A percentile compares a stretch with the other conserved stretches of the same genome.
These are phyloP conservation scores for Clepsis dumicolana DNA, from an alignment of 2,888 invertebrate genomes.

Conservation along the genomic window DNA sequence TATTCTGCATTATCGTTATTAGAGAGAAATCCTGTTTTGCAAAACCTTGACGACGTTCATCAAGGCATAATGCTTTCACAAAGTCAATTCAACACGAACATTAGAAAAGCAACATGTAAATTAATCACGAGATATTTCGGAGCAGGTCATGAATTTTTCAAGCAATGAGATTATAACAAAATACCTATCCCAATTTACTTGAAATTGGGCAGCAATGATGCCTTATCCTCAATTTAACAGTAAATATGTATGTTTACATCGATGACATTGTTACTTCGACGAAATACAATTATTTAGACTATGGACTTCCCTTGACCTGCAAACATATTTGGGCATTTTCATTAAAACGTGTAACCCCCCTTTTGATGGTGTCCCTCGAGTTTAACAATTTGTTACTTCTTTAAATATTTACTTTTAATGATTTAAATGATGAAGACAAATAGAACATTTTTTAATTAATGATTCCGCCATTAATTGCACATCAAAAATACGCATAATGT, in stretches of 20 bases:
- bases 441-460: too few species aligned
- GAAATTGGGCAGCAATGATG: too few species aligned
- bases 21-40: not conserved
- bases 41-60: not conserved
- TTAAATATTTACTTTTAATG: too few species aligned
- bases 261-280: constrained; percentile 10
- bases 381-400: too few species aligned
- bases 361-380: too few species aligned
- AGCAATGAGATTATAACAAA: too few species aligned
- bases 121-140: not conserved
- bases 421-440: too few species aligned
- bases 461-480: too few species aligned
- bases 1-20: not conserved
- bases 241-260: constrained; percentile 4
- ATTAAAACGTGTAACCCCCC: too few species aligned
- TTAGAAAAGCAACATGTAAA: not conserved
- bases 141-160: not conserved
- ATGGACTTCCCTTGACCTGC: constrained; percentile 13
- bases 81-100: not conserved
- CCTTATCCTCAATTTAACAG: too few species aligned
- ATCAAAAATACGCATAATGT: too few species aligned
- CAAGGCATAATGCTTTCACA: not conserved
- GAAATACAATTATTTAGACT: constrained; percentile 23
- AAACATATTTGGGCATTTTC: not conserved
- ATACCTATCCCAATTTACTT: too few species aligned